phyloP scores from a whole-genome alignment of 2,888 invertebrate genomes.

The Pomacea canaliculata region DNA sequence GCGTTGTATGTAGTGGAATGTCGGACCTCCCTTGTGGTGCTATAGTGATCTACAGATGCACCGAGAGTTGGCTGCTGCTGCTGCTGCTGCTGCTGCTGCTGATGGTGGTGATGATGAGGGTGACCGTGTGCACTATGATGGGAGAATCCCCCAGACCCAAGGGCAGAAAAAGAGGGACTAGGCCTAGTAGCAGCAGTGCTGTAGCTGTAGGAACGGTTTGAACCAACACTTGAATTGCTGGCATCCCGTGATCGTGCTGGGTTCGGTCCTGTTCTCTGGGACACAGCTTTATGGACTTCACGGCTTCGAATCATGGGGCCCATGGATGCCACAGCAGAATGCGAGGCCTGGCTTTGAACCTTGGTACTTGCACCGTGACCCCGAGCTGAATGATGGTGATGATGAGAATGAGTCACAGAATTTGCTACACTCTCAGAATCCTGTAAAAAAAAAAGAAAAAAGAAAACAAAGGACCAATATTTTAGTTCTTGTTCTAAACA shows the following conservation, averaged over 20 bases:
- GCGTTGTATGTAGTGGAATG: constrained; percentile 13
- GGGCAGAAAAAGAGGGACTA: not conserved
- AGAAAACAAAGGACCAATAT: too few relatives aligned
- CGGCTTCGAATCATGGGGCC: constrained; percentile 9
- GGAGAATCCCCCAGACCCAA: not conserved
- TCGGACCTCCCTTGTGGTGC: constrained; percentile 11
- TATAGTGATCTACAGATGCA: not conserved
- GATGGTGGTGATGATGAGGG: not conserved
- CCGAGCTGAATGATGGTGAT: constrained; percentile 9
- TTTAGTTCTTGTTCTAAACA: too few relatives aligned
- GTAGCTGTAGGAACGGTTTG: constrained; percentile 44
- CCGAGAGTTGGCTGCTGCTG: not conserved
- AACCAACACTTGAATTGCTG: constrained; percentile 59
- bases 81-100: too few relatives aligned
- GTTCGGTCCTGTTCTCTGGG: constrained; percentile 9
- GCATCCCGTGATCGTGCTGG: constrained; percentile 50
- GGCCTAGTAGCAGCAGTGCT: constrained; percentile 11
- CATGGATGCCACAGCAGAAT: not conserved
- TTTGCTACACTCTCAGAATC: constrained; percentile 14
- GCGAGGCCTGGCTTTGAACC: not conserved
- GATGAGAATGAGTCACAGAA: not conserved
- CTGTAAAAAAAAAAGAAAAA: not conserved
- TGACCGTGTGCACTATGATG: not conserved
- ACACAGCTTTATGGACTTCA: constrained; percentile 25
- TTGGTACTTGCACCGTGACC: constrained; percentile 1